A percentile compares a stretch with the other conserved stretches of the same genome.
phyloP scores from a whole-genome alignment of 2,113 vertebrate species.

The cat (Felis catus) region DNA sequence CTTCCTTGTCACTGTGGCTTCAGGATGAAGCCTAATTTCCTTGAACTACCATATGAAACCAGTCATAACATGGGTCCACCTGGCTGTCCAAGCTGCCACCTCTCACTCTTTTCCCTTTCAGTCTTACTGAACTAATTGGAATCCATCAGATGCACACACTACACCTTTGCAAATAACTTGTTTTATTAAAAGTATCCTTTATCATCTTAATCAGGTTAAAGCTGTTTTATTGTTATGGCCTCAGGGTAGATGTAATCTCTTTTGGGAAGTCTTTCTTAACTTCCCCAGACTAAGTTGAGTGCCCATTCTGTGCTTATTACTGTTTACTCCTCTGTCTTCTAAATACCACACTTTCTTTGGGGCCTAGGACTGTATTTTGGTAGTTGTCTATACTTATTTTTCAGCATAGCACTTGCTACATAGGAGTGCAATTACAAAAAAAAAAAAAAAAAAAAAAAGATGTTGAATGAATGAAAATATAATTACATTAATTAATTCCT shows the following conservation, averaged over 20 bases:
- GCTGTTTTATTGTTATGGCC: not conserved
- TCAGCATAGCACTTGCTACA: not conserved
- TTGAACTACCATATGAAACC: not conserved
- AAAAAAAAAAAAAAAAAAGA: not conserved
- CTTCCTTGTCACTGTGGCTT: not conserved
- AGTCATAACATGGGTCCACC: not conserved
- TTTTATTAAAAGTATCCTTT: not conserved
- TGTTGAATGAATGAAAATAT: conserved; percentile 20
- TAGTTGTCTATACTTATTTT: not conserved
- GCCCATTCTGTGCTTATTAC: not conserved
- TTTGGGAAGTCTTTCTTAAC: not conserved
- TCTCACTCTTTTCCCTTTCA: not conserved
- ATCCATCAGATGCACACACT: not conserved
- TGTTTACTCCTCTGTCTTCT: not conserved
- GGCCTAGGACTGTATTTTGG: not conserved
- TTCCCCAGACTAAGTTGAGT: not conserved
- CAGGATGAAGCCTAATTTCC: not conserved
- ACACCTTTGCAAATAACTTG: not conserved
- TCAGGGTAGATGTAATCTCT: not conserved
- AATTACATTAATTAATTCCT: conserved; percentile 39
- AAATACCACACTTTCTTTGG: not conserved
- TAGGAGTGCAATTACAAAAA: not conserved
- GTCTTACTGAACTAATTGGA: not conserved
- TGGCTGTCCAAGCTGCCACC: not conserved
- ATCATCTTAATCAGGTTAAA: not conserved